A percentile compares a stretch with the other conserved stretches of the same genome.
phyloP scores from a whole-genome alignment of 2,888 invertebrate genomes.

The Epinotia demarniana region DNA sequence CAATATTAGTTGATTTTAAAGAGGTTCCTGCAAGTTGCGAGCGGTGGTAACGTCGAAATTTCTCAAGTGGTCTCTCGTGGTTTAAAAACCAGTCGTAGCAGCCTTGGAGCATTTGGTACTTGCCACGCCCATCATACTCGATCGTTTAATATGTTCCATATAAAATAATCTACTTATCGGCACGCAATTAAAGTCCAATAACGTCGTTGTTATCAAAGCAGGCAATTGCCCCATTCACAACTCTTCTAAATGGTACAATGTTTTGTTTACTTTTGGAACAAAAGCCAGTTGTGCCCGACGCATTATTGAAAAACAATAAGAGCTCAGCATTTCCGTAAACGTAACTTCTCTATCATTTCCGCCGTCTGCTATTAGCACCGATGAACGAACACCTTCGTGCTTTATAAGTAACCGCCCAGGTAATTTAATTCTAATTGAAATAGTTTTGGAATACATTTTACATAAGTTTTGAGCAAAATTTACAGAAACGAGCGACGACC shows the following conservation, averaged over 20 bases:
- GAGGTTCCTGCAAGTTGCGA: slow-evolving; percentile 24
- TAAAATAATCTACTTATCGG: slow-evolving; percentile 3
- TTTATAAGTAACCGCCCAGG: not conserved
- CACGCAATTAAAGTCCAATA: slow-evolving; percentile 42
- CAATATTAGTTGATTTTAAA: slow-evolving; percentile 20
- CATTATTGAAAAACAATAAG: slow-evolving; percentile 73
- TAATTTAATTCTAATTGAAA: slow-evolving; percentile 4
- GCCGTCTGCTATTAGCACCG: slow-evolving; percentile 15
- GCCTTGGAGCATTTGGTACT: slow-evolving; percentile 76
- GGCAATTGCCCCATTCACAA: slow-evolving; percentile 36
- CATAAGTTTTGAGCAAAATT: slow-evolving; percentile 54
- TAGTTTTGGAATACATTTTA: not conserved
- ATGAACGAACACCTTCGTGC: not conserved
- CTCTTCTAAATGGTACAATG: slow-evolving; percentile 44
- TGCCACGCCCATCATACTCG: slow-evolving; percentile 70
- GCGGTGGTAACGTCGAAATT: slow-evolving; percentile 68
- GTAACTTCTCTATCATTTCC: slow-evolving; percentile 57
- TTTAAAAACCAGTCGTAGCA: slow-evolving; percentile 75
- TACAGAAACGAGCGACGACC: slow-evolving; percentile 63
- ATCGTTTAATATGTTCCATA: slow-evolving; percentile 18
- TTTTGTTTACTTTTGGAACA: slow-evolving; percentile 54
- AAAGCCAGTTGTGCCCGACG: slow-evolving; percentile 68
- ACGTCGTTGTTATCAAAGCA: slow-evolving; percentile 4
- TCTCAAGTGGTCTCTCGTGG: slow-evolving; percentile 70
- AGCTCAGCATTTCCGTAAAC: slow-evolving; percentile 75